Evolutionary conservation across 2,888 invertebrate genomes (phyloP).

Genomic region (Poecilus cupreus): DNA sequence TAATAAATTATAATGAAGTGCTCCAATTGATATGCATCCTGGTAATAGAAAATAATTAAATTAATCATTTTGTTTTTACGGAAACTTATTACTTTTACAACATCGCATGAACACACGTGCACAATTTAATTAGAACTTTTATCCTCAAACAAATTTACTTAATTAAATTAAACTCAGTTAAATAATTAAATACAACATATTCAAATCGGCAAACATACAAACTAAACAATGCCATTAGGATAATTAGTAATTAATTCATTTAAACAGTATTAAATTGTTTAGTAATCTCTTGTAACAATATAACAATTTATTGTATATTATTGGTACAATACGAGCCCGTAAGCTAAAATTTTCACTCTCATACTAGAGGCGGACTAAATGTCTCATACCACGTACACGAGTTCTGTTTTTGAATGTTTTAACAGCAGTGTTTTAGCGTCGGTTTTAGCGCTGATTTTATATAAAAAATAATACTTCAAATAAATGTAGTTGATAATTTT

Average conservation of each 20-base stretch:
- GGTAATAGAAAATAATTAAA: neutral
- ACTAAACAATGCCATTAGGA: neutral
- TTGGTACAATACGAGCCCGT: no score
- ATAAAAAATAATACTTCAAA: no score
- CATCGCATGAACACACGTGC: neutral
- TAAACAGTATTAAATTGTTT: neutral
- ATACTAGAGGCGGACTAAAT: no score
- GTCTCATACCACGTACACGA: no score
- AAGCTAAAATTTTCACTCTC: no score
- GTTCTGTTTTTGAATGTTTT: no score
- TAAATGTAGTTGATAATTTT: no score
- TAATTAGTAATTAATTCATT: neutral
- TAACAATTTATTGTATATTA: neutral
- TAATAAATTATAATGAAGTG: neutral
- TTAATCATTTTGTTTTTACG: neutral
- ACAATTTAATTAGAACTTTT: conserved; percentile 18
- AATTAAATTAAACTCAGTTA: conserved; percentile 11
- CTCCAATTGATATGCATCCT: neutral
- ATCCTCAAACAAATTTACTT: neutral
- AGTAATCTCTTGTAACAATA: neutral
- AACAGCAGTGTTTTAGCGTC: no score
- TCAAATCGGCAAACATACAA: neutral
- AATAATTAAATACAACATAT: neutral
- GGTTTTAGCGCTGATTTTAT: no score
- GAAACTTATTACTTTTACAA: neutral